A percentile compares a stretch with the other conserved stretches of the same genome.
phyloP scores from a whole-genome alignment of 2,113 vertebrate species.

The Dipodomys stephensi region DNA sequence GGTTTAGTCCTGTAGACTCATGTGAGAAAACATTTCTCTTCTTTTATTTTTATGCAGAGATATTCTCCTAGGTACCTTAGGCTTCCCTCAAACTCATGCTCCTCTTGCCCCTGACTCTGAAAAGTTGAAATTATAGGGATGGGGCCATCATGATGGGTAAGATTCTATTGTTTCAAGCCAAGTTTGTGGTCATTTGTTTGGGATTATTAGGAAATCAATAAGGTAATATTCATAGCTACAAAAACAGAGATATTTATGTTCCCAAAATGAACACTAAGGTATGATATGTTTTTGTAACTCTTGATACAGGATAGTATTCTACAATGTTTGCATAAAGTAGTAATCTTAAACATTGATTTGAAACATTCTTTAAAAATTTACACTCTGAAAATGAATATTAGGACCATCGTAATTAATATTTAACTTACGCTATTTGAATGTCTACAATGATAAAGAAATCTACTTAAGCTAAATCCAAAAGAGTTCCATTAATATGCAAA shows the following conservation, averaged over 20 bases:
- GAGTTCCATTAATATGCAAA: slow-evolving; percentile 10
- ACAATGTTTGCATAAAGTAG: background rate
- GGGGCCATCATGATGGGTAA: too few species aligned
- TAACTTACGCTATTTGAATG: background rate
- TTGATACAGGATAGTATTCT: background rate
- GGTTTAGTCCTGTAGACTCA: background rate
- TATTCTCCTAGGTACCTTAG: too few species aligned
- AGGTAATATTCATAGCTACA: background rate
- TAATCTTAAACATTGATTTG: background rate
- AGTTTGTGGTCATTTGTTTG: background rate
- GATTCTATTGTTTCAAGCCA: too few species aligned
- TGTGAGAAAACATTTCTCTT: background rate
- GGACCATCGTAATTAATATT: background rate
- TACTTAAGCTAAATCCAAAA: background rate
- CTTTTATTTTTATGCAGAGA: too few species aligned
- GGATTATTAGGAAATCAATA: background rate
- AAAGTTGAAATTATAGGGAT: too few species aligned
- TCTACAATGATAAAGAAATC: background rate
- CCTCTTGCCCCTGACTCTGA: too few species aligned
- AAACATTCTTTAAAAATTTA: background rate
- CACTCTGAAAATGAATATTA: background rate
- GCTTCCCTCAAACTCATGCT: too few species aligned
- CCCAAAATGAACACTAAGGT: background rate
- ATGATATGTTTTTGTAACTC: background rate
- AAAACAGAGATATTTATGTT: slow-evolving; percentile 16